Base-by-base conservation (phyloP, 2,888 invertebrate genomes). In the Pseudococcus viburni region DNA sequence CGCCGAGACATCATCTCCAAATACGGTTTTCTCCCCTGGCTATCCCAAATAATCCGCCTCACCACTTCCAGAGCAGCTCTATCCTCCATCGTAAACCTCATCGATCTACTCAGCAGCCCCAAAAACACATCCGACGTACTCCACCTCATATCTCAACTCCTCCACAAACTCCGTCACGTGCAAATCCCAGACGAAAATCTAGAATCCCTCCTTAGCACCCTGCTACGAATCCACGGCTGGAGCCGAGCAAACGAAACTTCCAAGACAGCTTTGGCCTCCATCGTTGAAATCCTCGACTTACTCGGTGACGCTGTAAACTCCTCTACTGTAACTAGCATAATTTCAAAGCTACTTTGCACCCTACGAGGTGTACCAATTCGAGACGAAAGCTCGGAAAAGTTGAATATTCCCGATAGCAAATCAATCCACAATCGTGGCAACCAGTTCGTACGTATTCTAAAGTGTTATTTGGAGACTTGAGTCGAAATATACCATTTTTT, bases 1-100 rank as follows among this genome's bases (percentile, higher is more conserved):
- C 93, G 94, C 19, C 93, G 94, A 89, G 93, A 95, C 86, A 92
- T 97, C 90, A 92, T 94, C 19, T 94, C 94, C 89, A 93, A 94
- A 46, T 94, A 95, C 90, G 95, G 96, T 0, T 91, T 97, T 1
- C 90, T 96, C 46, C 93, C 95, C 0, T 97, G 96, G 96, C 91
- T 97, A 2, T 91, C 91, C 83, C 91, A 92, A 48, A 91, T 93
- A 1, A 85, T 89, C 15, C 87, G 42, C n/a, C 33, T 33, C 5
- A 26, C 33, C 0, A 17, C 17, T 6, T 73, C 73, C 33, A 73
- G 17, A 11, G 11, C 59, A 12, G 39, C 55, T 1, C 11, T 88
- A 11, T 39, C 83, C 7, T 83, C 26, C n/a, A 19, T 59, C 33
- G 17, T 88, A 1, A 39, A 55, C 8, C 83, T 88, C 19, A 5